Base-by-base conservation (phyloP, 2,797 vertebrate genomes). In the Nyctibius grandis region DNA sequence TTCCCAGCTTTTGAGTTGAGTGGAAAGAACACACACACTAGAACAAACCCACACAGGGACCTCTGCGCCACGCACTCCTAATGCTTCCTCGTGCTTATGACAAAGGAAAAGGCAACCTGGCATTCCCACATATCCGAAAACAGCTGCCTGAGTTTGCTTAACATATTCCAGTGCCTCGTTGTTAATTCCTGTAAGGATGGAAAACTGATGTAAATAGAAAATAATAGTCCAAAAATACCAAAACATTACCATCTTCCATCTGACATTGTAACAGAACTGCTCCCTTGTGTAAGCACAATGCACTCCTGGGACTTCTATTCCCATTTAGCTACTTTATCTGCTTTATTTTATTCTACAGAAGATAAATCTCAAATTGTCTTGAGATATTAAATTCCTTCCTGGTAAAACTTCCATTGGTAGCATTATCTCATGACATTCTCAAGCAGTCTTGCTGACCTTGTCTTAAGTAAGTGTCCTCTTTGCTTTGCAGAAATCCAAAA, bases 111-210 rank as follows among this genome's bases (percentile, higher is more conserved):
- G 38, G 28, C 45, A 79, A 44, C 26, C 11, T 56, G 50, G 17
- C 14, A 60, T 34, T 59, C 56, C n/a, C 29, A 53, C 4, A 0
- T 2, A 28, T 3, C n/a, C 57, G 28, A 31, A 29, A 84, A 50
- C 8, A 40, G 34, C 29, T 56, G 44, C 40, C 5, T 1, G 6
- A 78, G 21, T 6, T 7, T 51, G 20, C 8, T 59, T 44, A 65
- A 47, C 9, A 13, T 15, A 33, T 15, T 69, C 31, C 60, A 74
- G 5, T 1, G 1, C 19, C 38, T 67, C 3, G 0, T 0, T 34
- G 4, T 69, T 69, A 64, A 25, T 17, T 72, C 36, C 69, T 44
- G 3, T 23, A 47, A 72, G 36, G 17, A 50, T 0, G 8, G 34
- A 70, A 67, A n/a, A 59, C 23, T 9, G 19, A 72, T 4, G 7